phyloP scores from a whole-genome alignment of 53 echinoderm and acorn worm genomes.

The Patiria pectinifera region DNA sequence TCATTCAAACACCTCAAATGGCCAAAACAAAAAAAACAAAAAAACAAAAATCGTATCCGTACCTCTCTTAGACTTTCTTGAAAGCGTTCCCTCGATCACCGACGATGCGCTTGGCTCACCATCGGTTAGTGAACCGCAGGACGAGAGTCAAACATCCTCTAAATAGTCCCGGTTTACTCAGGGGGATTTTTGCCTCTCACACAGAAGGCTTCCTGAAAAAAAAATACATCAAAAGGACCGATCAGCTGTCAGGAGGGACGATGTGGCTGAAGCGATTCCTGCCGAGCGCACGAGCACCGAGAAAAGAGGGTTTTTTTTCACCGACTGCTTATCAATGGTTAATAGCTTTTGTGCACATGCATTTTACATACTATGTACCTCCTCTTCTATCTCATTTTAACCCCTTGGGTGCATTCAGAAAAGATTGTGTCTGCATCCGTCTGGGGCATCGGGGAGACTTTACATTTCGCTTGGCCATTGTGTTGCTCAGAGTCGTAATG shows the following conservation, averaged over 20 bases:
- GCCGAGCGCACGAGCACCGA: not conserved
- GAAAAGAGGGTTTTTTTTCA: not conserved
- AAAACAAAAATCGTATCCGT: not conserved
- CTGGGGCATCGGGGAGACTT: not conserved
- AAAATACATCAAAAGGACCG: constrained; percentile 1
- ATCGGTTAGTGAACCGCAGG: not conserved
- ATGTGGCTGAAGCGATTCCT: not conserved
- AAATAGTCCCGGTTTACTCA: not conserved
- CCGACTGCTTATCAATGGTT: not conserved
- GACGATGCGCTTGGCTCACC: not conserved
- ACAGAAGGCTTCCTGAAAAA: not conserved
- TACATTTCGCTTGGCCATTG: too few relatives aligned
- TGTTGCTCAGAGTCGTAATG: too few relatives aligned
- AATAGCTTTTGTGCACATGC: not conserved
- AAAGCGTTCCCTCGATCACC: not conserved
- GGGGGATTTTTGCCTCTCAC: not conserved
- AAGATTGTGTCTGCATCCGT: not conserved
- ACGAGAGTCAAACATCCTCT: not conserved
- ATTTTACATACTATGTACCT: not conserved
- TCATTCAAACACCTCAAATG: not conserved
- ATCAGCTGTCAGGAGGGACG: not conserved
- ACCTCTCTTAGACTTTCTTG: not conserved
- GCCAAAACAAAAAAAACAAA: not conserved
- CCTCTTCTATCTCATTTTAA: not conserved
- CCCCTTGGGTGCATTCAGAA: not conserved